These are phyloP conservation scores for Ephestia elutella DNA, from an alignment of 1,140 invertebrate species.

Conservation along the genomic window DNA sequence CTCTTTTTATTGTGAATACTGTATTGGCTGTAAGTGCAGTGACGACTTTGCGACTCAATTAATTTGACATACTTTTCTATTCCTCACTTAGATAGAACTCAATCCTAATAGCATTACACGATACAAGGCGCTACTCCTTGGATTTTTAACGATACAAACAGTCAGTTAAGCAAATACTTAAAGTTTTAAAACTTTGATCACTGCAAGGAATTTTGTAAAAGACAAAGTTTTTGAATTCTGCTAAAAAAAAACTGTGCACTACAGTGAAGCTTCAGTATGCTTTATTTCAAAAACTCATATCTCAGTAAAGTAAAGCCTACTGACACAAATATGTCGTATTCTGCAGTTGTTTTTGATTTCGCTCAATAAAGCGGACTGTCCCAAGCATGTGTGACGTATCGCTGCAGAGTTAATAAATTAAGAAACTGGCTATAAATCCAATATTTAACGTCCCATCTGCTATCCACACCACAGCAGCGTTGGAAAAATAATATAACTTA, in stretches of 20 bases:
- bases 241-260: no score
- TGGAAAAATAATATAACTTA: no score
- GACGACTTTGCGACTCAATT: neutral
- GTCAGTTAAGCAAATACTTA: no score
- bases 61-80: neutral
- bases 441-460: constrained; percentile 24
- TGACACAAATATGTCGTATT: constrained; percentile 3
- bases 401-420: constrained; percentile 43
- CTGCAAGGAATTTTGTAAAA: no score
- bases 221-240: no score
- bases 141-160: no score
- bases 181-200: no score
- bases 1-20: constrained; percentile 5
- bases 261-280: no score
- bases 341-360: constrained; percentile 46
- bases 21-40: constrained; percentile 12
- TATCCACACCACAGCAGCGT: neutral
- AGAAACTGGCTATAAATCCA: constrained; percentile 27
- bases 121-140: no score
- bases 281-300: neutral
- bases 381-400: constrained; percentile 44
- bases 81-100: no score
- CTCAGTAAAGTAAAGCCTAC: neutral
- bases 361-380: constrained; percentile 43
- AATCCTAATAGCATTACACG: no score